These are phyloP conservation scores for Drosophila anomalata DNA, from an alignment of 2,888 invertebrate genomes.

Conservation along the genomic window DNA sequence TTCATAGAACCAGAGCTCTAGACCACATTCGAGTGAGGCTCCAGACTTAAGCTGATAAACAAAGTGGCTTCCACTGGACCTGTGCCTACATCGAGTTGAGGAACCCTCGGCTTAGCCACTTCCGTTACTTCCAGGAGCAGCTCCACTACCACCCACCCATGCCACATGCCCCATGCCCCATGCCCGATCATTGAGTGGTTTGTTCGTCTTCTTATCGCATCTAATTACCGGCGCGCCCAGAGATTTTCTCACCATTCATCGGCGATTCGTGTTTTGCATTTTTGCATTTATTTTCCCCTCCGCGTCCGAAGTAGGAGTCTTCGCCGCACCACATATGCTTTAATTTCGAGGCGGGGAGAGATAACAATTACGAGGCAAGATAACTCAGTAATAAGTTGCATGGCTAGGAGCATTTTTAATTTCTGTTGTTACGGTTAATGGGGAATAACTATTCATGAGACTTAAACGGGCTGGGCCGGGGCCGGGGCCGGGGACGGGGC, in stretches of 20 bases:
- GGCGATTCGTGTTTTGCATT: conserved; percentile 11
- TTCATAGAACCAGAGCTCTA: too few species aligned
- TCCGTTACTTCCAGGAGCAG: neutral
- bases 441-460: conserved; percentile 44
- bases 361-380: conserved; percentile 37
- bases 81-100: too few species aligned
- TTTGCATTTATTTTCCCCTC: conserved; percentile 3
- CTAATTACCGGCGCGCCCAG: conserved; percentile 22
- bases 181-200: conserved; percentile 21
- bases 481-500: conserved; percentile 9
- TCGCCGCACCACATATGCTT: neutral
- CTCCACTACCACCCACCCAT: neutral
- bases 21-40: too few species aligned
- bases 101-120: neutral
- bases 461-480: conserved; percentile 30
- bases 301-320: neutral
- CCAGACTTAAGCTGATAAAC: neutral
- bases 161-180: neutral
- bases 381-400: conserved; percentile 45
- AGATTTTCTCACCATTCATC: conserved; percentile 35
- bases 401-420: conserved; percentile 33
- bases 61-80: neutral
- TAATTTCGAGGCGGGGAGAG: conserved; percentile 7
- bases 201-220: conserved; percentile 34
- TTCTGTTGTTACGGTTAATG: conserved; percentile 35